These are phyloP conservation scores for Gallinago undulata DNA, from an alignment of 2,113 vertebrate genomes.

Conservation along the genomic window DNA sequence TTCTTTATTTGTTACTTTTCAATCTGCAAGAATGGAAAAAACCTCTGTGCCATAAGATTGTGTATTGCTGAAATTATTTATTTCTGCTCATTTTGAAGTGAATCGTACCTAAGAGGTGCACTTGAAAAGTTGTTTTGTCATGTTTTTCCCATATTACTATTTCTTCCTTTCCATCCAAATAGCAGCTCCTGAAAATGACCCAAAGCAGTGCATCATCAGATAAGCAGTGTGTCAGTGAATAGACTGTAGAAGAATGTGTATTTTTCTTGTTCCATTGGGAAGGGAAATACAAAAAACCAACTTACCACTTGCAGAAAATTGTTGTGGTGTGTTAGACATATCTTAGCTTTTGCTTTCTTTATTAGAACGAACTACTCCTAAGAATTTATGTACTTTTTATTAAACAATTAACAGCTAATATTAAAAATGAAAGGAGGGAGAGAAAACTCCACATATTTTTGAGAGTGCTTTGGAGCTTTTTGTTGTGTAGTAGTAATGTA, in stretches of 20 bases:
- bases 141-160: slow-evolving; percentile 52
- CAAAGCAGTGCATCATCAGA: slow-evolving; percentile 15
- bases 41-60: background rate
- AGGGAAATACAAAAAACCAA: slow-evolving; percentile 28
- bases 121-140: slow-evolving; percentile 66
- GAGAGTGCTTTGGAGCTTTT: background rate
- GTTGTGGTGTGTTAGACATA: background rate
- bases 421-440: background rate
- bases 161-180: slow-evolving; percentile 54
- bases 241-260: background rate
- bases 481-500: background rate
- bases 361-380: background rate
- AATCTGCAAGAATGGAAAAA: slow-evolving; percentile 39
- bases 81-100: slow-evolving; percentile 67
- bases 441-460: background rate
- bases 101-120: slow-evolving; percentile 69
- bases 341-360: background rate
- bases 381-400: background rate
- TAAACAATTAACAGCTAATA: background rate
- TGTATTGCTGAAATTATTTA: slow-evolving; percentile 61
- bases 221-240: background rate
- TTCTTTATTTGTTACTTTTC: slow-evolving; percentile 55
- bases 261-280: slow-evolving; percentile 18
- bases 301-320: slow-evolving; percentile 15
- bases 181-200: slow-evolving; percentile 21